Evolutionary conservation across 2,888 invertebrate genomes (phyloP).

Genomic region (Amphiduros pacificus): DNA sequence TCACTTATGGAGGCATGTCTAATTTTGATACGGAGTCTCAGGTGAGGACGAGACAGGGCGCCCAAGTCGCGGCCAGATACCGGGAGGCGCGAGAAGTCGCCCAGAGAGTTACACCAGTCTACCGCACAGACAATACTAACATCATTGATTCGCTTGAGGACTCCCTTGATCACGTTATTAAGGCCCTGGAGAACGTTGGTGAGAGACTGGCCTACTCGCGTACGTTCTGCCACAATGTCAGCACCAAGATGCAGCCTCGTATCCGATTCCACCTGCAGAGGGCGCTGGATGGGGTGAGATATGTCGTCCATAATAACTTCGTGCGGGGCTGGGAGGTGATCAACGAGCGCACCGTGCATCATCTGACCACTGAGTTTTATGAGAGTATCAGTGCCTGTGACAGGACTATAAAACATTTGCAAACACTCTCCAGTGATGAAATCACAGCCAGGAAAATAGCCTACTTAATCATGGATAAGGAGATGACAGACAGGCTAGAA

Average conservation of each 20-base stretch:
- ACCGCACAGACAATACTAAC: constrained; percentile 7
- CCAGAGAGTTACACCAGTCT: not conserved
- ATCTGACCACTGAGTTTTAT: constrained; percentile 14
- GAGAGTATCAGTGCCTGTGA: constrained; percentile 12
- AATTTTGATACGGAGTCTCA: not conserved
- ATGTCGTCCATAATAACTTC: constrained; percentile 14
- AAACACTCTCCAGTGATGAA: not conserved
- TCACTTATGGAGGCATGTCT: not conserved
- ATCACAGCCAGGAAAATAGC: not conserved
- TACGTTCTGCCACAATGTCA: not conserved
- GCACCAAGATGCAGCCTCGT: constrained; percentile 8
- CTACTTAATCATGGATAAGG: constrained; percentile 14
- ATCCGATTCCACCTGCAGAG: constrained; percentile 4
- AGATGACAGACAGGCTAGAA: constrained; percentile 4
- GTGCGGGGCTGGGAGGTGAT: constrained; percentile 15
- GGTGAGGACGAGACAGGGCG: not conserved
- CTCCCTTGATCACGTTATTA: constrained; percentile 2
- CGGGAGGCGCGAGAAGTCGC: constrained; percentile 2
- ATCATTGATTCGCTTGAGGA: constrained; percentile 1
- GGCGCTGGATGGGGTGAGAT: constrained; percentile 12
- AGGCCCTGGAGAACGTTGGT: constrained; percentile 9
- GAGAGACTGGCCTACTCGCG: not conserved
- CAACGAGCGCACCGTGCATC: constrained; percentile 8
- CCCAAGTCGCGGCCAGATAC: not conserved
- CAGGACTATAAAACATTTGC: constrained; percentile 8